Conservation (phyloP, 2,113 vertebrate genomes). For the Chunga burmeisteri region DNA sequence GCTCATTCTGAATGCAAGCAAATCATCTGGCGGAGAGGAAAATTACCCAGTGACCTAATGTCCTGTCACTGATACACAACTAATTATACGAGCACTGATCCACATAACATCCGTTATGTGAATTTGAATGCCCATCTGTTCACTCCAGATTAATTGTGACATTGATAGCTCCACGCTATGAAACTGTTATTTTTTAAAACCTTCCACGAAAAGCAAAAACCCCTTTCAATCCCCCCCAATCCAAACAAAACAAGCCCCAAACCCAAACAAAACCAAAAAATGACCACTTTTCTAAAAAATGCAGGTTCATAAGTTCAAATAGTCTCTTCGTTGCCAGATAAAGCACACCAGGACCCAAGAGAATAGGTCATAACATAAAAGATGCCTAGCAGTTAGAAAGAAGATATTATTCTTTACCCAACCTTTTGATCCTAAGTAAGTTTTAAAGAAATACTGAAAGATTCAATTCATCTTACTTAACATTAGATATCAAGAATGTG, state of each 20-base stretch:
- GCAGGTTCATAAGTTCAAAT: background rate
- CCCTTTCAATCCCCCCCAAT: background rate
- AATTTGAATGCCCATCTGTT: slow-evolving; percentile 68
- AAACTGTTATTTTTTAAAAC: background rate
- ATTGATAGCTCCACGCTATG: slow-evolving; percentile 17
- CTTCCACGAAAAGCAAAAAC: background rate
- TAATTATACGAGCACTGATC: slow-evolving; percentile 56
- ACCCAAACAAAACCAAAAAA: background rate
- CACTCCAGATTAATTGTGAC: slow-evolving; percentile 46
- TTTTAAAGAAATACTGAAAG: background rate
- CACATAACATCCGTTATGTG: slow-evolving; percentile 44
- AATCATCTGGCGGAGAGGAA: slow-evolving; percentile 22
- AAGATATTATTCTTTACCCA: background rate
- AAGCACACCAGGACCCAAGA: background rate
- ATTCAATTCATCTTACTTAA: background rate
- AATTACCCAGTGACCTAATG: slow-evolving; percentile 54
- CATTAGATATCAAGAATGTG: background rate
- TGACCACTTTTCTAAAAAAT: background rate
- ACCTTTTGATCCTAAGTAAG: background rate
- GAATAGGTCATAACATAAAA: background rate
- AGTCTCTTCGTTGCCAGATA: background rate
- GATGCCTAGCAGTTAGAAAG: background rate
- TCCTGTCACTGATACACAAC: slow-evolving; percentile 54
- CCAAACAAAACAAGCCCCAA: background rate
- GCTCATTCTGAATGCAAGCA: background rate